Conservation (phyloP, 2,797 vertebrate genomes). For the Oryzias dopingdopingensis region DNA sequence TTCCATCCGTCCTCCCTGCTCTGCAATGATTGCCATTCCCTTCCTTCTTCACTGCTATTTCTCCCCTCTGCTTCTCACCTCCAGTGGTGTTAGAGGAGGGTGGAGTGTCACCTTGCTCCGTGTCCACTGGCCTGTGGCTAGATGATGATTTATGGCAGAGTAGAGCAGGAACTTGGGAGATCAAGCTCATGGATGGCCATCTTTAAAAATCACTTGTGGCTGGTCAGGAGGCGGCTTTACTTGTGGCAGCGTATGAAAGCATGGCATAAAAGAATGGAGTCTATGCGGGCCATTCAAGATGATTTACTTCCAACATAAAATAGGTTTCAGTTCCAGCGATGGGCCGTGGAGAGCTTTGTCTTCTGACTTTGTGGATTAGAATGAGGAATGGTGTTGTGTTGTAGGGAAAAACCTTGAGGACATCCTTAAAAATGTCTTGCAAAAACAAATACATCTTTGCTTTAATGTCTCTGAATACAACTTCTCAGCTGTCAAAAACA, state of each 20-base stretch:
- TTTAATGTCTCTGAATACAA: slow-evolving; percentile 5
- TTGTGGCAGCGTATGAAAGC: slow-evolving; percentile 52
- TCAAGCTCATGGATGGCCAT: slow-evolving; percentile 50
- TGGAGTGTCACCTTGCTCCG: slow-evolving; percentile 68
- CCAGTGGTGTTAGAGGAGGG: slow-evolving; percentile 29
- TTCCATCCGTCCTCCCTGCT: slow-evolving; percentile 19
- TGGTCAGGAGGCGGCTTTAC: slow-evolving; percentile 22
- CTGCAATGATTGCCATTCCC: slow-evolving; percentile 33
- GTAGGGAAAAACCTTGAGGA: slow-evolving; percentile 1
- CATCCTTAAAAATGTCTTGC: slow-evolving; percentile 3
- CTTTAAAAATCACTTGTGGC: slow-evolving; percentile 63
- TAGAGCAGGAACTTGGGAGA: slow-evolving; percentile 40
- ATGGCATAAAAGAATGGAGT: slow-evolving; percentile 42
- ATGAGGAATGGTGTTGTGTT: slow-evolving; percentile 12
- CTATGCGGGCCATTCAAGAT: slow-evolving; percentile 46
- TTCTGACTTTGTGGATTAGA: slow-evolving; percentile 22
- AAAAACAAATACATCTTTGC: neutral
- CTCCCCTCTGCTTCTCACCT: slow-evolving; percentile 33
- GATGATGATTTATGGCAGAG: slow-evolving; percentile 66
- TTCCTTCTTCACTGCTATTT: slow-evolving; percentile 6
- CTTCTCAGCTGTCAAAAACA: slow-evolving; percentile 14
- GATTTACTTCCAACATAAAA: slow-evolving; percentile 20
- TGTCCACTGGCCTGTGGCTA: slow-evolving; percentile 49
- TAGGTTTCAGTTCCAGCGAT: slow-evolving; percentile 26
- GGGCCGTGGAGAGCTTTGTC: slow-evolving; percentile 13